phyloP scores from a whole-genome alignment of 2,888 invertebrate genomes.

The Teleiodes luculella region DNA sequence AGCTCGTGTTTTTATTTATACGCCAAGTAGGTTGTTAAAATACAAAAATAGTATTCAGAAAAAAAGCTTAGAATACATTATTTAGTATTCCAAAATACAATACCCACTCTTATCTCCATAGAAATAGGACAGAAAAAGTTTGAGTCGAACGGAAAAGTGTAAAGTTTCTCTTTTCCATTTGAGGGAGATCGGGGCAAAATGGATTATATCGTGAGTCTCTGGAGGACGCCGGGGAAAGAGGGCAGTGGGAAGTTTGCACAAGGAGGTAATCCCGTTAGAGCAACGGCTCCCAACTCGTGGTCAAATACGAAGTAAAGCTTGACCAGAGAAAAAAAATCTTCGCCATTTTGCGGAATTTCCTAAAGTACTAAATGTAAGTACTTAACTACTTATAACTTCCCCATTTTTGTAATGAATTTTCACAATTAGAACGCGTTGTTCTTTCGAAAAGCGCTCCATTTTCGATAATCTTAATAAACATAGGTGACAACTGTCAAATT shows the following conservation, averaged over 20 bases:
- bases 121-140: neutral
- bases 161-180: slow-evolving; percentile 33
- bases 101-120: neutral
- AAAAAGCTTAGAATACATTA: neutral
- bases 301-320: too few species aligned
- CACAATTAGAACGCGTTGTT: too few species aligned
- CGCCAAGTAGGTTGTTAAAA: neutral
- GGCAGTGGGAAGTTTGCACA: slow-evolving; percentile 10
- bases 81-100: neutral
- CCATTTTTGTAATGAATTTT: too few species aligned
- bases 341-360: too few species aligned
- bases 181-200: slow-evolving; percentile 55
- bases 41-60: neutral
- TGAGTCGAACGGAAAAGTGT: neutral
- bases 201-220: slow-evolving; percentile 47
- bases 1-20: too few species aligned
- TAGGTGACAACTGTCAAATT: too few species aligned
- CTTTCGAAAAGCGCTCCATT: too few species aligned
- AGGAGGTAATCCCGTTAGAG: slow-evolving; percentile 10
- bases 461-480: too few species aligned
- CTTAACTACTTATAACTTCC: too few species aligned
- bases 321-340: too few species aligned
- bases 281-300: neutral
- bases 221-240: neutral
- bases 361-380: too few species aligned